These are phyloP conservation scores for Desoria tigrina DNA, from an alignment of 2,888 invertebrate species.

Conservation along the genomic window DNA sequence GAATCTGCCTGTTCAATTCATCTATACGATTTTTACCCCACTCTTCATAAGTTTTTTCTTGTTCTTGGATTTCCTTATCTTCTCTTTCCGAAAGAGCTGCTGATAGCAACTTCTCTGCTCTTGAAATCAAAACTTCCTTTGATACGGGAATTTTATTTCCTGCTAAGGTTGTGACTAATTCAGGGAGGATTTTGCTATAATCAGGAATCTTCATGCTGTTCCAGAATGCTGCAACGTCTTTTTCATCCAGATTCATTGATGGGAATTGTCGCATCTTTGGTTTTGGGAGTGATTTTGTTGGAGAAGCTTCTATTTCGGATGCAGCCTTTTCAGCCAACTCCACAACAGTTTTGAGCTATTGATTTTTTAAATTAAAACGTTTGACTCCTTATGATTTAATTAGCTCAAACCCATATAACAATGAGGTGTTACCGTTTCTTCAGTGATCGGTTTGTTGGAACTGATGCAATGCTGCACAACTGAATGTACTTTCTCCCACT, in stretches of 20 bases:
- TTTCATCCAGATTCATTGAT: conserved; percentile 50
- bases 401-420: no score
- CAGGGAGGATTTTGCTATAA: conserved; percentile 33
- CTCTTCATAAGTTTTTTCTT: conserved; percentile 63
- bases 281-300: conserved; percentile 40
- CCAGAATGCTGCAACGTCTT: conserved; percentile 39
- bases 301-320: conserved; percentile 46
- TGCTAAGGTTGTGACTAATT: conserved; percentile 26
- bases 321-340: conserved; percentile 61
- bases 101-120: conserved; percentile 45
- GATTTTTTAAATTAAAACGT: no score
- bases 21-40: conserved; percentile 65
- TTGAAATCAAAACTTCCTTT: conserved; percentile 27
- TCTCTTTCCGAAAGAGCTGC: conserved; percentile 61
- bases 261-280: conserved; percentile 43
- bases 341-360: conserved; percentile 46
- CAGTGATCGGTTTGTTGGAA: conserved; percentile 30
- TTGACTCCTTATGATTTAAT: no score
- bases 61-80: conserved; percentile 64
- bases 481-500: conserved; percentile 63
- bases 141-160: conserved; percentile 22
- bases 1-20: conserved; percentile 65
- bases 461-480: conserved; percentile 53
- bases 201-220: conserved; percentile 38
- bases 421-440: conserved; percentile 47